Percentiles rank a stretch among this genome's conserved stretches.
These are phyloP conservation scores for Lasioglossum oenotherae DNA, from an alignment of 2,888 invertebrate species.

Conservation along the genomic window DNA sequence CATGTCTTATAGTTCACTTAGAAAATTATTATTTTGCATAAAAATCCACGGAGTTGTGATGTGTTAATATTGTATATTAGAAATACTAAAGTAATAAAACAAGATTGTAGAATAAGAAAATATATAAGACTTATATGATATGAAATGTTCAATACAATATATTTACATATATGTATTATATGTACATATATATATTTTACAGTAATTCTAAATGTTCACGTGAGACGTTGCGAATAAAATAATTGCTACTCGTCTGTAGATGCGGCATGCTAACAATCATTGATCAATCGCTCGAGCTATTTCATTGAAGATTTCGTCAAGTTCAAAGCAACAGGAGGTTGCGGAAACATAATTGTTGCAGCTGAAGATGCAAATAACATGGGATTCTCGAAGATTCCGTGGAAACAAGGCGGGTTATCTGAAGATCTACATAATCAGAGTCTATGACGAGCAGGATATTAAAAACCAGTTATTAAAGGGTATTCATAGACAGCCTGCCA, in stretches of 20 bases:
- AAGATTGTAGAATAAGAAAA: not conserved
- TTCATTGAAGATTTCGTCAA: not conserved
- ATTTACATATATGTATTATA: too few species aligned
- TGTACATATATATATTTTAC: not conserved
- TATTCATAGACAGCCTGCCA: conserved; percentile 39
- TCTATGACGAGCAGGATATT: conserved; percentile 63
- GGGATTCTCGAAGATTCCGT: conserved; percentile 54
- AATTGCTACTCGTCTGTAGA: not conserved
- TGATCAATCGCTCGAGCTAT: not conserved
- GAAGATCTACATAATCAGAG: conserved; percentile 60
- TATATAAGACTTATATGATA: not conserved
- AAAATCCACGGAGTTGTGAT: not conserved
- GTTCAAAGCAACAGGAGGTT: conserved; percentile 14
- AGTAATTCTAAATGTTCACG: not conserved
- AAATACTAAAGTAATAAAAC: not conserved
- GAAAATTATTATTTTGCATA: too few species aligned
- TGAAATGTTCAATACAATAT: not conserved
- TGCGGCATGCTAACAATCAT: not conserved
- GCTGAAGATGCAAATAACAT: conserved; percentile 45
- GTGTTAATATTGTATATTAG: not conserved
- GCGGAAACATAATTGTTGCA: conserved; percentile 36
- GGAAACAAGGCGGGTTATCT: conserved; percentile 55
- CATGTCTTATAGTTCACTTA: too few species aligned
- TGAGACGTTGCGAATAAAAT: not conserved
- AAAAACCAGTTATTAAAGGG: conserved; percentile 69